Base-by-base conservation (phyloP, 2,888 invertebrate species). In the Drosophila kuntzei region DNA sequence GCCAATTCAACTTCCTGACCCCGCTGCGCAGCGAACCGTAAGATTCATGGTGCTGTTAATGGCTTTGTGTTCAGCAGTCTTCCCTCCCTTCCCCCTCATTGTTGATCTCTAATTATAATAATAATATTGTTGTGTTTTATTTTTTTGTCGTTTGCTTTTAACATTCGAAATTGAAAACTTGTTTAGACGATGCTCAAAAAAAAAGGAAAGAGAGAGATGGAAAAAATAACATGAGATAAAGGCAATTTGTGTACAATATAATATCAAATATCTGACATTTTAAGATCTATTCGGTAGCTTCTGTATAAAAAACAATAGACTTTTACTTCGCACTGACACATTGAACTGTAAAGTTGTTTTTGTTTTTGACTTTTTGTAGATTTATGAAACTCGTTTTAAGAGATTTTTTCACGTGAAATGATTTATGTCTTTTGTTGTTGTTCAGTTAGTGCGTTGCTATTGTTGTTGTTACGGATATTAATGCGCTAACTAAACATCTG, bases 21-120 rank as follows among this genome's bases (percentile, higher is more conserved):
- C 85, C 87, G 76, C 81, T 84, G 79, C 43, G 79, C 87, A 76
- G 44, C 74, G 76, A 79, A 79, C 85, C 87, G 39, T 81, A 68
- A 68, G 46, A 57, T 65, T 68, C 74, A 58, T 74, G 74, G 67
- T 64, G 74, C 78, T 71, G 62, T 75, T 82, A 82, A 86, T 80
- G 79, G 61, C 67, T 79, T 71, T 71, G 65, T 64, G 62, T 75
- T 53, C 57, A 71, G 62, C 46, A 53, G 47, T 43, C 55, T 29
- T 18, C 8, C n/a, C 47, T n/a, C 2, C 27, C 18, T 27, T 25
- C 27, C 41, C 41, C 11, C 11, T 46, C 27, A 44, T 51, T 54
- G 41, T 54, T 65, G 70, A 60, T 72, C 55, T 61, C 73, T 76
- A 77, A 81, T 75, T 78, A 87, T 87, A 72, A 87, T 83, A 78